Percentiles rank a stretch among this genome's conserved stretches.
Evolutionary conservation across 2,888 invertebrate species (phyloP).

Genomic region (Chaetogeoica ovagalla): DNA sequence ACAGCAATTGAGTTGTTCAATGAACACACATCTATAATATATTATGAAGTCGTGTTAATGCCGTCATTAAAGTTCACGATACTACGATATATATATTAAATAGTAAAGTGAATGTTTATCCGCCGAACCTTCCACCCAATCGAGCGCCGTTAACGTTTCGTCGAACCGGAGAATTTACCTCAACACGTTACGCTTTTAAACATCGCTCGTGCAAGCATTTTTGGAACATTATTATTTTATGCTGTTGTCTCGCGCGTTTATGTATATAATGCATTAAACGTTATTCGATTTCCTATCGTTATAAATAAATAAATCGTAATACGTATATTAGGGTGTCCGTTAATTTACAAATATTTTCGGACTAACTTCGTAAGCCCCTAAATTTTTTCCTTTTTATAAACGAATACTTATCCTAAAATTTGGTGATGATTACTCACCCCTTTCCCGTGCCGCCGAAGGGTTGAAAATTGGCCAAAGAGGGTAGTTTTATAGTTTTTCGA

Average conservation of each 20-base stretch:
- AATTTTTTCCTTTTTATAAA: too few species aligned
- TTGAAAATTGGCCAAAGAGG: too few species aligned
- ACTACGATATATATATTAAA: conserved; percentile 10
- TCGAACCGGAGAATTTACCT: conserved; percentile 22
- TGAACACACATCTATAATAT: not conserved
- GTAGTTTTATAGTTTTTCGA: too few species aligned
- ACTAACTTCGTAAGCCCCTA: too few species aligned
- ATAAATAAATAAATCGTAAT: too few species aligned
- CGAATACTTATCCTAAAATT: too few species aligned
- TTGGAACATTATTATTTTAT: not conserved
- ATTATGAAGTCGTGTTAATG: conserved; percentile 13
- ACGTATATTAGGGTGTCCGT: too few species aligned
- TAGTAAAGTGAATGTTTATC: conserved; percentile 41
- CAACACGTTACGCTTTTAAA: not conserved
- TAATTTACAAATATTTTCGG: too few species aligned
- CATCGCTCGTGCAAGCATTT: not conserved
- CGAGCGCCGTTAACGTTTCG: conserved; percentile 32
- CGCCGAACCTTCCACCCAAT: conserved; percentile 24
- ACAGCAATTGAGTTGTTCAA: conserved; percentile 12
- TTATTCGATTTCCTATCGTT: too few species aligned
- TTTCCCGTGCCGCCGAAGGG: too few species aligned
- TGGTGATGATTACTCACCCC: too few species aligned
- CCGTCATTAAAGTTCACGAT: conserved; percentile 33
- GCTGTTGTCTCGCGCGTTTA: conserved; percentile 8
- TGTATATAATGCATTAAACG: too few species aligned